Conservation (phyloP, 1,140 invertebrate genomes). For the Leguminivora glycinivorella region DNA sequence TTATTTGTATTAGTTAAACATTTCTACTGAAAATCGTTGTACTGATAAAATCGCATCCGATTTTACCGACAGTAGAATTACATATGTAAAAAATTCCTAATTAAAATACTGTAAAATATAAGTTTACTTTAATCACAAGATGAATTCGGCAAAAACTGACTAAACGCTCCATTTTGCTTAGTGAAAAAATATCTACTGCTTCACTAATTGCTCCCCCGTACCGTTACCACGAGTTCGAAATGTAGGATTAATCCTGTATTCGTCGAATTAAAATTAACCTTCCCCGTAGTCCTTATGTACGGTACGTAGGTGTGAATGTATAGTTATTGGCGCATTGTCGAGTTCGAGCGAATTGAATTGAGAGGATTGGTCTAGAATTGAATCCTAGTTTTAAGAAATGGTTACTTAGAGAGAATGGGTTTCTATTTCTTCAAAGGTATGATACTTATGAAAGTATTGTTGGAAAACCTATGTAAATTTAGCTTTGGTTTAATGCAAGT, state of each 20-base stretch:
- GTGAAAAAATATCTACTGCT: constrained; percentile 18
- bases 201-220: constrained; percentile 20
- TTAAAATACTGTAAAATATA: neutral
- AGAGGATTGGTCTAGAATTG: constrained; percentile 16
- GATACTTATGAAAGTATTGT: neutral
- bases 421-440: neutral
- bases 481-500: too few relatives aligned
- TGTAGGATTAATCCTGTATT: constrained; percentile 1
- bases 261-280: constrained; percentile 27
- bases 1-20: too few relatives aligned
- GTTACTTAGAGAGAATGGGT: neutral
- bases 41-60: neutral
- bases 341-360: neutral
- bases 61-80: too few relatives aligned
- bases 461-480: too few relatives aligned
- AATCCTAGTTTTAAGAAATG: constrained; percentile 14
- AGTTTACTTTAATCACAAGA: neutral
- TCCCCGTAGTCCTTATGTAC: neutral
- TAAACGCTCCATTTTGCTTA: neutral
- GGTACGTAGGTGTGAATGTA: constrained; percentile 10
- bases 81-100: neutral
- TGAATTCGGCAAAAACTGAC: neutral
- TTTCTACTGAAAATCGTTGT: too few relatives aligned
- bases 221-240: neutral
- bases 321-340: neutral